A percentile compares a stretch with the other conserved stretches of the same genome.
phyloP scores from a whole-genome alignment of 2,888 invertebrate species.

The Torymus texanus region DNA sequence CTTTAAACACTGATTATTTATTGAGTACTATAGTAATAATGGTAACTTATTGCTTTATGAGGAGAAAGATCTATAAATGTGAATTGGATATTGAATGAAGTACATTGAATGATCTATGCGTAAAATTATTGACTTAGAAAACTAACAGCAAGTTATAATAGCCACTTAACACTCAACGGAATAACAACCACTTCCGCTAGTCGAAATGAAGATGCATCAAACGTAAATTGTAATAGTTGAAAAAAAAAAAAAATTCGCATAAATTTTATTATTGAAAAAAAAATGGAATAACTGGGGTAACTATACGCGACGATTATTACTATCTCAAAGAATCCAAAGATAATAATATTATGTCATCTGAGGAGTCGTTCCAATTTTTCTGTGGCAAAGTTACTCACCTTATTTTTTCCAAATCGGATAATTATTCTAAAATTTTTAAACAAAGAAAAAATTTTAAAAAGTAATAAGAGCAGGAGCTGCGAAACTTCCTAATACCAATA shows the following conservation, averaged over 20 bases:
- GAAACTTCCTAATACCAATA: slow-evolving; percentile 74
- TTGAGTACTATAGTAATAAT: too few relatives aligned
- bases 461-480: slow-evolving; percentile 74
- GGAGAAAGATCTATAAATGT: too few relatives aligned
- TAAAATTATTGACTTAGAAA: too few relatives aligned
- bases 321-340: slow-evolving; percentile 55
- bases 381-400: slow-evolving; percentile 76
- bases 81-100: too few relatives aligned
- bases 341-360: slow-evolving; percentile 43
- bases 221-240: slow-evolving; percentile 58
- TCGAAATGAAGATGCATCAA: slow-evolving; percentile 80
- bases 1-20: too few relatives aligned
- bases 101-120: too few relatives aligned
- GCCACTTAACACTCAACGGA: too few relatives aligned
- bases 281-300: slow-evolving; percentile 75
- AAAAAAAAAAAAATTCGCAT: too few relatives aligned
- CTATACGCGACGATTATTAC: slow-evolving; percentile 12
- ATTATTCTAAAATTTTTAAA: slow-evolving; percentile 77
- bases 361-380: slow-evolving; percentile 68
- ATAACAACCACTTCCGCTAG: slow-evolving; percentile 79
- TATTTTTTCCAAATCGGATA: slow-evolving; percentile 75
- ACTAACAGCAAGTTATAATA: too few relatives aligned
- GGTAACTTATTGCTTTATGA: too few relatives aligned
- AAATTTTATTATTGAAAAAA: slow-evolving; percentile 71
- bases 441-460: slow-evolving; percentile 70